Evolutionary conservation across 2,113 vertebrate genomes (phyloP).

Genomic region (human): DNA sequence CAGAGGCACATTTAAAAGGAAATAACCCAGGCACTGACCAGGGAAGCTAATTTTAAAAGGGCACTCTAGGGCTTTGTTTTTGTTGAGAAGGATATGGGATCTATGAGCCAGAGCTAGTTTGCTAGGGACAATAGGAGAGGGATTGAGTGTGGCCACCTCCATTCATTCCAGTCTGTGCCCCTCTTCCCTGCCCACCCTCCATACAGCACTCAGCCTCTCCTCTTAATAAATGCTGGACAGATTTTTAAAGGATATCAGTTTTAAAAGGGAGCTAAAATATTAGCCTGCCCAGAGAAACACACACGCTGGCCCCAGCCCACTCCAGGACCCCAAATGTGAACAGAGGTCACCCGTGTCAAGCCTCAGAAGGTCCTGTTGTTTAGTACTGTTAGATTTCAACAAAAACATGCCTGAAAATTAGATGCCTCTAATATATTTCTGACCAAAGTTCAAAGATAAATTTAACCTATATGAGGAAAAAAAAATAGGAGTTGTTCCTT

Average conservation of each 20-base stretch:
- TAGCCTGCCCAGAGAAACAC: not conserved
- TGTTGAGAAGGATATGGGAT: not conserved
- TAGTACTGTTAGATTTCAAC: not conserved
- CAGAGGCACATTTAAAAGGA: not conserved
- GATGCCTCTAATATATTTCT: not conserved
- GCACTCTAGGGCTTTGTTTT: not conserved
- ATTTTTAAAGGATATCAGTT: conserved; percentile 1
- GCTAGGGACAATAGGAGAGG: not conserved
- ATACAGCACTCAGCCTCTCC: not conserved
- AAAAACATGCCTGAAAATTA: not conserved
- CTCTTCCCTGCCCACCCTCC: not conserved
- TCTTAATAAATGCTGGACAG: not conserved
- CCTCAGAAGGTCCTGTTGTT: not conserved
- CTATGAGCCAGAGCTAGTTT: not conserved
- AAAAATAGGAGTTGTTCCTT: conserved; percentile 39
- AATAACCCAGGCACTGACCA: not conserved
- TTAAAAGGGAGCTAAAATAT: not conserved
- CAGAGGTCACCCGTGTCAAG: not conserved
- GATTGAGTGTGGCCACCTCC: too few species aligned
- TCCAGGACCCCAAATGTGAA: not conserved
- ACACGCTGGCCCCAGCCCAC: not conserved
- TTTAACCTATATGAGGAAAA: not conserved
- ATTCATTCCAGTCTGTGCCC: not conserved
- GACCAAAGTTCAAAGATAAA: conserved; percentile 1
- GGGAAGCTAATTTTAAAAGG: not conserved